These are phyloP conservation scores for Halichoeres trimaculatus DNA, from an alignment of 2,113 vertebrate species.

Conservation along the genomic window DNA sequence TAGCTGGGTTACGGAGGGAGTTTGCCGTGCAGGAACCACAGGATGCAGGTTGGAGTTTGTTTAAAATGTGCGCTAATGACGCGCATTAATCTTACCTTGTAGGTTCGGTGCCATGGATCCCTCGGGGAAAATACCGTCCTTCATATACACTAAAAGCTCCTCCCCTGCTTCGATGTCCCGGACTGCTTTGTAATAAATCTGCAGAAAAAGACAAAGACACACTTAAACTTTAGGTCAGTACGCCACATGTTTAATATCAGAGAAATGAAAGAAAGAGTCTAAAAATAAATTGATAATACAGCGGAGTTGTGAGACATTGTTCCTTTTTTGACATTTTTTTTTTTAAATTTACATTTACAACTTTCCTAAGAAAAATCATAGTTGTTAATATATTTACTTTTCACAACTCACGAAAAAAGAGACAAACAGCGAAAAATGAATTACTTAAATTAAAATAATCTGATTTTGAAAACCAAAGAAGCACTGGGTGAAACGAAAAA, in stretches of 20 bases:
- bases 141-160: constrained; percentile 95
- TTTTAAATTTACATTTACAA: too few species aligned
- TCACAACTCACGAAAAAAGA: too few species aligned
- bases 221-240: constrained; percentile 45
- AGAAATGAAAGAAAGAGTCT: background rate
- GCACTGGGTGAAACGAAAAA: constrained; percentile 25
- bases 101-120: constrained; percentile 92
- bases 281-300: background rate
- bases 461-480: constrained; percentile 6
- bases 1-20: constrained; percentile 19
- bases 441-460: background rate
- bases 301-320: background rate
- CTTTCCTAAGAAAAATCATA: too few species aligned
- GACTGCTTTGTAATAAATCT: constrained; percentile 97
- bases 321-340: too few species aligned
- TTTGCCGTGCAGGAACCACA: constrained; percentile 52
- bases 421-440: background rate
- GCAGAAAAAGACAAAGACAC: constrained; percentile 43
- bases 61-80: constrained; percentile 82
- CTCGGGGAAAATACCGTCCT: constrained; percentile 92
- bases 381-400: too few species aligned
- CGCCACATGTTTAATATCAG: constrained; percentile 3
- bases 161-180: constrained; percentile 96
- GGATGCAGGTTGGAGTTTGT: constrained; percentile 78
- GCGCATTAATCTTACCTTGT: constrained; percentile 91